Evolutionary conservation across 2,113 vertebrate genomes (phyloP).

Genomic region (Notiomystis cincta): DNA sequence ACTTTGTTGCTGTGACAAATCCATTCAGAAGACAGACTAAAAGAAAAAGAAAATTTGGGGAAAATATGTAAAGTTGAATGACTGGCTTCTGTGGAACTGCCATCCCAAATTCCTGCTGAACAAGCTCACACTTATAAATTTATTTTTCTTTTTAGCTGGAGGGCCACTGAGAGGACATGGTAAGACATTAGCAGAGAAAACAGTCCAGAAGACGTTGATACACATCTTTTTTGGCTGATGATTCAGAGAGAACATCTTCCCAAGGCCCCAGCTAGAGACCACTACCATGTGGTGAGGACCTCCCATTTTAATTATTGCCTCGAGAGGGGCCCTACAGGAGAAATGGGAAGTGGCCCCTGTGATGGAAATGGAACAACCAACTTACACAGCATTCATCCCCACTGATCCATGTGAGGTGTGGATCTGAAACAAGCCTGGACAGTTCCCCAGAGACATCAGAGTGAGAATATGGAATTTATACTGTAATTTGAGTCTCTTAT

Average conservation of each 20-base stretch:
- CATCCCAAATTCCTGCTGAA: not conserved
- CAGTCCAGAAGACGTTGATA: rapidly evolving
- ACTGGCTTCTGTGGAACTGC: not conserved
- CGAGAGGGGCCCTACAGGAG: not conserved
- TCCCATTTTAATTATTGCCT: rapidly evolving
- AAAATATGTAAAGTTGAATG: not conserved
- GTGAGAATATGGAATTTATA: not conserved
- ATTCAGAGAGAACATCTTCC: not conserved
- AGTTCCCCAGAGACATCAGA: not conserved
- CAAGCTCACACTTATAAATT: rapidly evolving
- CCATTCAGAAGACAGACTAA: not conserved
- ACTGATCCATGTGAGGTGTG: rapidly evolving
- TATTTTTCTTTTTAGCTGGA: not conserved
- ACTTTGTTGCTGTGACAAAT: not conserved
- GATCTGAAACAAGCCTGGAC: not conserved
- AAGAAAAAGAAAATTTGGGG: not conserved
- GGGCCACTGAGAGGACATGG: not conserved
- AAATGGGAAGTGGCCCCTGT: rapidly evolving
- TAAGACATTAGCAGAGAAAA: not conserved
- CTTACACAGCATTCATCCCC: not conserved
- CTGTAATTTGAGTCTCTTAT: rapidly evolving
- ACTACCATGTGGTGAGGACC: not conserved
- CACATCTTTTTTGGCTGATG: no score
- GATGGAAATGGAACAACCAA: not conserved
- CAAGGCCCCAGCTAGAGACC: not conserved